Evolutionary conservation across 1,140 invertebrate genomes (phyloP), one percentile per base, ranked within the genome.

Genomic region (Arctopsyche grandis): DNA sequence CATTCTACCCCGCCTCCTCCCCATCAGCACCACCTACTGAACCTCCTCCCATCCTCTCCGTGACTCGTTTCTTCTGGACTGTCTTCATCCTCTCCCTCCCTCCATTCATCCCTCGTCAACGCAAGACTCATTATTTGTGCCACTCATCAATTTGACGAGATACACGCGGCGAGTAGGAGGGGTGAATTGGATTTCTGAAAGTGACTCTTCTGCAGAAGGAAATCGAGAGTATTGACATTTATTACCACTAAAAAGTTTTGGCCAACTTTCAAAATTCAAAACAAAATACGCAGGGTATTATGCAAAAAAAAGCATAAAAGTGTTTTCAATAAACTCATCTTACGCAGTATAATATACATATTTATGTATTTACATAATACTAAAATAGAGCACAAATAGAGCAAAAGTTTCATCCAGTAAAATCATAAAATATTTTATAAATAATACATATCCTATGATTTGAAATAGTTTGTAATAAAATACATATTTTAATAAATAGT

Each of bases 81-180:
- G n/a, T 43, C 46, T 24, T 14, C 60, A 1, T 52, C 16, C 29
- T 7, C 29, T 38, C 29, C 1, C 1, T 7, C 29, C 29, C 29
- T 7, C 29, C 1, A 38, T 38, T 38, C 29, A 38, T 38, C 48
- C 48, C 10, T 52, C 48, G 48, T 12, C 29, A 52, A 52, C 10
- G 1, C 3, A 52, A 52, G 63, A 9, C 74, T 79, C 81, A 82
- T 79, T 79, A 78, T 77, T 77, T 56, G 71, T 52, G 78, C 70
- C 78, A 82, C 78, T 82, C 81, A 75, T 80, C 81, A 82, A 80
- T 78, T 80, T 80, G 78, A 80, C 70, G 79, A 80, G 76, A 73
- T 24, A 52, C 66, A n/a, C 66, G 63, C 24, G 10, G 7, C 21
- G 16, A 22, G 24, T 26, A 12, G 63, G 12, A 22, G 58, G 10